These are phyloP conservation scores for Macquaria ambigua DNA, from an alignment of 2,113 vertebrate genomes.

Conservation along the genomic window DNA sequence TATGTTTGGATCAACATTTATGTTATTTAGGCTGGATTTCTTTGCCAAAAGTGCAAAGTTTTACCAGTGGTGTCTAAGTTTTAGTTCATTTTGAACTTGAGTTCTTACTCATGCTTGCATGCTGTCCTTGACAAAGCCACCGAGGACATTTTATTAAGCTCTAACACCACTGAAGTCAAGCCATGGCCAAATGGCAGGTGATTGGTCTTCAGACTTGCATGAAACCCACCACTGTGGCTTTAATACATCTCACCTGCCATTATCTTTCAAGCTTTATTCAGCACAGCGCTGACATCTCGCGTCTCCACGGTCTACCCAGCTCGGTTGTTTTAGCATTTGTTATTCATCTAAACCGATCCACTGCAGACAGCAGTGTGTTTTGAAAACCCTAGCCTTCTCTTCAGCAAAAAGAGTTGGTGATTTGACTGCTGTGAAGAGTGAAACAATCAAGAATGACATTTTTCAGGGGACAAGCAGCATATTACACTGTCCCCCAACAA, in stretches of 20 bases:
- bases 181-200: background rate
- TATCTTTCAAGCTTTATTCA: slow-evolving; percentile 40
- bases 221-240: slow-evolving; percentile 29
- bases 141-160: slow-evolving; percentile 23
- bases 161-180: slow-evolving; percentile 2
- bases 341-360: slow-evolving; percentile 23
- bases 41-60: background rate
- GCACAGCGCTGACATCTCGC: slow-evolving; percentile 30
- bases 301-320: slow-evolving; percentile 19
- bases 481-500: background rate
- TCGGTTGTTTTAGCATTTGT: slow-evolving; percentile 45
- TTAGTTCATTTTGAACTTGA: background rate
- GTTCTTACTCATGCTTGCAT: background rate
- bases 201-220: slow-evolving; percentile 26
- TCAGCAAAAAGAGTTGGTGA: slow-evolving; percentile 15
- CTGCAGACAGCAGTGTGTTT: slow-evolving; percentile 38
- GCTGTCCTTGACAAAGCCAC: background rate
- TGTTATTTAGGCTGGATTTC: background rate
- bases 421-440: slow-evolving; percentile 33
- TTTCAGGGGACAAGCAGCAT: slow-evolving; percentile 27
- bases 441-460: slow-evolving; percentile 26
- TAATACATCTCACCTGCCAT: slow-evolving; percentile 40
- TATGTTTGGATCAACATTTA: background rate
- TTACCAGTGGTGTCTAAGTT: background rate
- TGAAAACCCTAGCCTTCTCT: slow-evolving; percentile 1